Evolutionary conservation across 2,113 vertebrate genomes (phyloP).

Genomic region (Lepus timidus): DNA sequence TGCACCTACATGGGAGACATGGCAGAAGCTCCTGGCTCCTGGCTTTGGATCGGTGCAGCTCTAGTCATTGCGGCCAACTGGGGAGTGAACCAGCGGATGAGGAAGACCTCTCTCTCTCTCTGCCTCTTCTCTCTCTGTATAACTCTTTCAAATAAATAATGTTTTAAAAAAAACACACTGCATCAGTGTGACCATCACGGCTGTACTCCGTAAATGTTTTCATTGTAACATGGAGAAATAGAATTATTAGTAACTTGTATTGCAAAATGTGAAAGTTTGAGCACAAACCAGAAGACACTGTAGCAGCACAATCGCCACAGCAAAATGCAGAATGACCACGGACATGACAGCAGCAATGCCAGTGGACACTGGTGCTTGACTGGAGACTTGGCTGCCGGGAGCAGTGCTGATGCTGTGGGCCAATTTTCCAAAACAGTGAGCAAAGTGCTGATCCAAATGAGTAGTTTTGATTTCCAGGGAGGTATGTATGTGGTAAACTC

Average conservation of each 20-base stretch:
- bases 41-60: no score
- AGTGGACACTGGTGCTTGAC: neutral
- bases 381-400: neutral
- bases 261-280: neutral
- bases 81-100: no score
- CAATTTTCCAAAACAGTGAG: neutral
- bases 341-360: neutral
- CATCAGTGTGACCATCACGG: neutral
- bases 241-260: neutral
- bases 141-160: no score
- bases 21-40: no score
- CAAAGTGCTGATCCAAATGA: neutral
- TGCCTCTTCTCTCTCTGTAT: no score
- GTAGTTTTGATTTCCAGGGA: constrained; percentile 1
- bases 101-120: no score
- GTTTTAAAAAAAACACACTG: no score
- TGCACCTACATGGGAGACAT: no score
- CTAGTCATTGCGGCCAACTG: no score
- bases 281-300: neutral
- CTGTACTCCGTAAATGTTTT: neutral
- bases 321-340: neutral
- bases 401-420: neutral
- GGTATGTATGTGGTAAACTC: neutral
- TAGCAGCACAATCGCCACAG: neutral
- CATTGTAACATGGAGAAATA: neutral